Evolutionary conservation across 2,797 vertebrate genomes (phyloP).

Genomic region (Labeo calbasu): DNA sequence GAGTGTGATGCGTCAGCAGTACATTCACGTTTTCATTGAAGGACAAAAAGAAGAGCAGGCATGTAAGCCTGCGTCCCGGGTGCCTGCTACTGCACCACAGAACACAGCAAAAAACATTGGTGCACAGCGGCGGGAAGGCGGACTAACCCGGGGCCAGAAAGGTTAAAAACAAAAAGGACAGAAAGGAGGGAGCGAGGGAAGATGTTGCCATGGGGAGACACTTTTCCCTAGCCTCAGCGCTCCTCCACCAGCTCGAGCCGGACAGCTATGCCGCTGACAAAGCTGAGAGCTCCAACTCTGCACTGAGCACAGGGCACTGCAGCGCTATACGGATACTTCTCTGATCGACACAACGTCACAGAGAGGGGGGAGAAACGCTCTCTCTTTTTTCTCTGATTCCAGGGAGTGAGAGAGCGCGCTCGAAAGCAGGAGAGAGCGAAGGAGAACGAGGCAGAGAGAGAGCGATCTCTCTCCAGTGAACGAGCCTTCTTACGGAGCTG

Average conservation of each 20-base stretch:
- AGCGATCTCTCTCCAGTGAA: constrained; percentile 48
- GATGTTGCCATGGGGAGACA: constrained; percentile 53
- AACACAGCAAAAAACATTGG: constrained; percentile 63
- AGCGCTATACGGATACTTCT: constrained; percentile 62
- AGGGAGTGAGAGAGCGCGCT: constrained; percentile 51
- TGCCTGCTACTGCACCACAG: constrained; percentile 75
- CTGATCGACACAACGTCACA: constrained; percentile 64
- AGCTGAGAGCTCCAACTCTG: constrained; percentile 53
- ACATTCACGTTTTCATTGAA: constrained; percentile 87
- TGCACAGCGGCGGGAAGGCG: constrained; percentile 57
- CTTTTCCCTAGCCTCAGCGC: constrained; percentile 52
- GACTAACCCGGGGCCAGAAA: constrained; percentile 57
- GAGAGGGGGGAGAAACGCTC: constrained; percentile 58
- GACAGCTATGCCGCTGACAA: constrained; percentile 48
- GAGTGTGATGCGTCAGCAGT: constrained; percentile 88
- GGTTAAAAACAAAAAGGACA: constrained; percentile 66
- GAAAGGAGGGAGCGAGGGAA: constrained; percentile 61
- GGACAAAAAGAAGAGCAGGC: constrained; percentile 84
- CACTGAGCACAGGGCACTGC: constrained; percentile 81
- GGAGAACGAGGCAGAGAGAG: constrained; percentile 49
- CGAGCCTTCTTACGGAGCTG: constrained; percentile 69
- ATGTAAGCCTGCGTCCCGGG: constrained; percentile 71
- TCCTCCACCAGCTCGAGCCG: constrained; percentile 54
- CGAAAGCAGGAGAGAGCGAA: constrained; percentile 61
- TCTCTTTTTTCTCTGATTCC: constrained; percentile 51